Evolutionary conservation across 1,140 invertebrate genomes (phyloP), one percentile per base, ranked within the genome.

Genomic region (Drosophila lacteicornis): DNA sequence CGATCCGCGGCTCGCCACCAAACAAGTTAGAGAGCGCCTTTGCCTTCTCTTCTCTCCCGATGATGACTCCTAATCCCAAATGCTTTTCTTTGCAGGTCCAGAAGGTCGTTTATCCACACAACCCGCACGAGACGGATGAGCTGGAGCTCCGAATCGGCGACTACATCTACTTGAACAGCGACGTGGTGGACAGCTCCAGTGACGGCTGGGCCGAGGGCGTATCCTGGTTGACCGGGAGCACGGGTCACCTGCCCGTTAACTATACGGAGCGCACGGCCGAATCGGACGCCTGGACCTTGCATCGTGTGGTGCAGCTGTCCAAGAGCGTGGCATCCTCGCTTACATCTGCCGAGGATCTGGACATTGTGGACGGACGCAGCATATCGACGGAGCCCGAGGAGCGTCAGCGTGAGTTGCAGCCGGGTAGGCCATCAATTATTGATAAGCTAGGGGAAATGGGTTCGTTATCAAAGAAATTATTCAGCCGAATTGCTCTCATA

Each of bases 161-260:
- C 93, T 97, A 96, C 91, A 95, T 98, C 67, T 97, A 97, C 92
- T 94, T 98, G 45, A 95, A 95, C 76, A 95, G 95, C 67, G 96
- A 96, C 61, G 95, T 96, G 38, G 93, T 96, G 56, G 94, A 95
- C 22, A 95, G 93, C 49, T 96, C 96, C 3, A 93, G 95, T 3
- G 97, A 98, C 93, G 97, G 97, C 40, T 98, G 97, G 97, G 96
- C 96, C 2, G 95, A 96, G 88, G 97, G 97, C 25, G 96, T 95
- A 27, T 98, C 97, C 1, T 98, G 97, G 97, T 93, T 97, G 19
- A 98, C 97, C 11, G 97, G 97, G 30, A 94, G 94, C 59, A 94
- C 95, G 17, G 97, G 97, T 0, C 95, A 95, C 83, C 93, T 98
- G 75, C 97, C 97, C 1, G 95, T 95, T 49, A 96, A 96, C 83